phyloP scores from a whole-genome alignment of 2,113 vertebrate genomes.

The Cyprinodon brontotheroides region DNA sequence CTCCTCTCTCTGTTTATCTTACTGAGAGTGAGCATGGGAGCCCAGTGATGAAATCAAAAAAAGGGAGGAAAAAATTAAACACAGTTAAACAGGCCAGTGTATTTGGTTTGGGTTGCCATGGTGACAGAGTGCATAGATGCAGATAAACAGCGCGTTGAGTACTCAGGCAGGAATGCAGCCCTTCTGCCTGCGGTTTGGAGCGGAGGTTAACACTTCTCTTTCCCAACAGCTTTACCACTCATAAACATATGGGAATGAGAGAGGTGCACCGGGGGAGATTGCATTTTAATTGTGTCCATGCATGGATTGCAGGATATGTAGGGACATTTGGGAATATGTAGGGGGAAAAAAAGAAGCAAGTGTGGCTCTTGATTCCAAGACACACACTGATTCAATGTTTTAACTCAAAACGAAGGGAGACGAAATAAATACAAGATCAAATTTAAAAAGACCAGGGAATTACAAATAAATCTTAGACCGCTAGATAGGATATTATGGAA shows the following conservation, averaged over 20 bases:
- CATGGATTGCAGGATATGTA: constrained; percentile 62
- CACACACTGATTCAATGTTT: constrained; percentile 46
- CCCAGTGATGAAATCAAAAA: constrained; percentile 78
- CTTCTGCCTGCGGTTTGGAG: constrained; percentile 78
- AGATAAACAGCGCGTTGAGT: constrained; percentile 80
- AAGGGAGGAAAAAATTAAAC: constrained; percentile 74
- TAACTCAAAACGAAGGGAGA: constrained; percentile 40
- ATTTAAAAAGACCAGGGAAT: constrained; percentile 32
- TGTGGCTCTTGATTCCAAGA: constrained; percentile 44
- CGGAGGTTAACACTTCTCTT: constrained; percentile 78
- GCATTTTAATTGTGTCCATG: constrained; percentile 71
- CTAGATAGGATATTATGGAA: background rate
- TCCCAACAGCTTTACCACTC: constrained; percentile 73
- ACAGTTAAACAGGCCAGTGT: constrained; percentile 73
- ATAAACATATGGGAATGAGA: constrained; percentile 66
- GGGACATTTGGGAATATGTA: constrained; percentile 42
- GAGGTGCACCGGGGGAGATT: constrained; percentile 56
- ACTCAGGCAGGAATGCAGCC: constrained; percentile 76
- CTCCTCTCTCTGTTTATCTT: constrained; percentile 78
- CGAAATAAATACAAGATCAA: background rate
- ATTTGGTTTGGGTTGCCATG: constrained; percentile 77
- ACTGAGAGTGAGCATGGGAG: constrained; percentile 76
- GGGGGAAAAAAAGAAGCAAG: constrained; percentile 22
- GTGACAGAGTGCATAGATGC: constrained; percentile 75
- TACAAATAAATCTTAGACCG: constrained; percentile 9